Evolutionary conservation across 2,888 invertebrate species (phyloP), one percentile per base, ranked within the genome.

Genomic region (Heteromyza rotundicornis): DNA sequence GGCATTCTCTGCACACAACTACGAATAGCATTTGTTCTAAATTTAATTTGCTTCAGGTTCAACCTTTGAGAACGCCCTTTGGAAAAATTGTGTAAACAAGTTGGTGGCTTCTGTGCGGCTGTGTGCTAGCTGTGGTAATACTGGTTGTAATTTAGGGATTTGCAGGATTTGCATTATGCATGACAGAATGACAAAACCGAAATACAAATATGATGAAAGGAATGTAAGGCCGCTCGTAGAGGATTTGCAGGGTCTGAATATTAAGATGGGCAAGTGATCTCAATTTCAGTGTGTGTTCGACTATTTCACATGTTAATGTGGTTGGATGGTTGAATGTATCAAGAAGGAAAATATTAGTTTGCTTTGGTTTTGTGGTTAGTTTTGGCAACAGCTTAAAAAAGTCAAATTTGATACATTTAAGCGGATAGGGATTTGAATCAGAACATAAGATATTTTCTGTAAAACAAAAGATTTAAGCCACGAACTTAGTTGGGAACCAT

Each of bases 81-180:
- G n/a, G n/a, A n/a, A 40, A 40, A 40, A 40, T 40, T 40, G n/a
- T 20, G 20, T 20, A 47, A 47, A 47, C 47, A 47, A 2, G 20
- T 47, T 19, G 2, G 40, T 27, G 27, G 27, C 27, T 20, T 19
- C 19, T 20, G 17, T 17, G 17, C 14, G 19, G 47, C 19, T 19
- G 17, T 20, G 17, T 20, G 47, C 2, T 47, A 47, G 20, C 20
- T 14, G 47, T 20, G 3, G 19, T 20, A 17, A 47, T 20, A 14
- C 47, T 5, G 47, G 19, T 47, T 47, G 47, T 47, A 47, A 47
- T 47, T 47, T 47, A 17, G 14, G 47, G 47, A 47, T 47, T 47
- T 47, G 47, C 14, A 2, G 47, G 47, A 47, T 47, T 47, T 47
- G 20, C 47, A 47, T 47, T 47, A 47, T 47, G 47, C 20, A 17